Percentiles rank a stretch among this genome's conserved stretches.
Evolutionary conservation across 2,888 invertebrate species (phyloP).

Genomic region (Monochamus alternatus): DNA sequence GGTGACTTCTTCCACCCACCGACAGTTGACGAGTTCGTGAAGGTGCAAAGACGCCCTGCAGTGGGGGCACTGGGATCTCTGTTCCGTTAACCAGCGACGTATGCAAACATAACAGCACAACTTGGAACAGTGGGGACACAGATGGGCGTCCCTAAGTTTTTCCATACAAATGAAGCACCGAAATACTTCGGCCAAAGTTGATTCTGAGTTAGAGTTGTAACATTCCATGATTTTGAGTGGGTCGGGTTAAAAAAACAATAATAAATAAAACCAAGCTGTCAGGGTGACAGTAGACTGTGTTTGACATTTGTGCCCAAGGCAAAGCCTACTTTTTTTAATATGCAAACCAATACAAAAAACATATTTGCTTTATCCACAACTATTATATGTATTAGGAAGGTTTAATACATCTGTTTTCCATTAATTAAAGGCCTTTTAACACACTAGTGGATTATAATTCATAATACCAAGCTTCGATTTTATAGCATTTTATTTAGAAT

Average conservation of each 20-base stretch:
- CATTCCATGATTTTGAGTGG: constrained; percentile 61
- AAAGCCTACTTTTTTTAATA: background rate
- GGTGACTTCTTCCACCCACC: constrained; percentile 97
- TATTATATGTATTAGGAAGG: too few species aligned
- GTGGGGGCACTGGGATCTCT: constrained; percentile 94
- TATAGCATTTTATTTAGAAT: too few species aligned
- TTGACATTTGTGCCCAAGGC: constrained; percentile 16
- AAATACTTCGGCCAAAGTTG: constrained; percentile 91
- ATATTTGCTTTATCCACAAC: too few species aligned
- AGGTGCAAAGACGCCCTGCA: constrained; percentile 91
- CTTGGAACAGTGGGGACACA: constrained; percentile 96
- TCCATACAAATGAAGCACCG: constrained; percentile 98
- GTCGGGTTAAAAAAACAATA: constrained; percentile 22
- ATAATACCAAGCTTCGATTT: too few species aligned
- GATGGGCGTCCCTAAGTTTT: constrained; percentile 92
- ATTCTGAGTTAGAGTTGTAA: constrained; percentile 64
- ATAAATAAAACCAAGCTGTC: constrained; percentile 28
- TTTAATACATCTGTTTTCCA: too few species aligned
- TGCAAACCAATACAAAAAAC: too few species aligned
- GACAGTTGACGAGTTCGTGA: constrained; percentile 93
- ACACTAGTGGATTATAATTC: too few species aligned
- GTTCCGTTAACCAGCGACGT: constrained; percentile 92
- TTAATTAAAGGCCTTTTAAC: too few species aligned
- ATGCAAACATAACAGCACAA: constrained; percentile 94
- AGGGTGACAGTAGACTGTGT: constrained; percentile 20